Evolutionary conservation across 2,888 invertebrate genomes (phyloP), one percentile per base, ranked within the genome.

Genomic region (Orchesellides sinensis): DNA sequence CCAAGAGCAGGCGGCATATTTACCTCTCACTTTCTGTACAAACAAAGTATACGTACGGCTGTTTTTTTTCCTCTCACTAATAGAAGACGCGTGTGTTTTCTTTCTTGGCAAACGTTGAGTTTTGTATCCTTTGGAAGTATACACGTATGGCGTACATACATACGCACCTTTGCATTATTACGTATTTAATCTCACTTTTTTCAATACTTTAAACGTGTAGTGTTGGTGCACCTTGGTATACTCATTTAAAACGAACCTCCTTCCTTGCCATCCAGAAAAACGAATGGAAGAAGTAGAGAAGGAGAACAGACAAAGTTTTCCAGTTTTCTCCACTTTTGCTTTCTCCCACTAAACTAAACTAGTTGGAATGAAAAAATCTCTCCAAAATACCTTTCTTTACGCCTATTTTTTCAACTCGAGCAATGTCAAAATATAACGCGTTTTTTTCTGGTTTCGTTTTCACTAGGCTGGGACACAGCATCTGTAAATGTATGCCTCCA

Each of bases 1-100:
- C n/a, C 49, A 52, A 73, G 68, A 73, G 74, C 74, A 81, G 81
- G 47, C 73, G 73, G 61, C 81, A 82, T 82, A 75, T 82, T 82
- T 82, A 75, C 81, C 75, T 75, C 75, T 82, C 68, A 70, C 69
- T 59, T 68, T 59, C 45, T 17, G 52, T 68, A 45, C 56, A 68
- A 65, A 49, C n/a, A 56, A 56, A 66, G 56, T 66, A 21, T 61
- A 17, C 65, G 14, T 74, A 63, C 32, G 45, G 52, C 56, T 66
- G 65, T 54, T 61, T 32, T 59, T 56, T 68, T 61, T 61, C 54
- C 32, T 32, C 19, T 61, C 19, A 27, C 66, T 72, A 79, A 70
- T 79, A 79, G 70, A 65, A 61, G 29, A 65, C 61, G 70, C 68
- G 69, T 79, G 63, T 79, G 52, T 70, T 56, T 29, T 59, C 65